phyloP scores from a whole-genome alignment of 2,797 vertebrate genomes.

The Enteromius radiatus region DNA sequence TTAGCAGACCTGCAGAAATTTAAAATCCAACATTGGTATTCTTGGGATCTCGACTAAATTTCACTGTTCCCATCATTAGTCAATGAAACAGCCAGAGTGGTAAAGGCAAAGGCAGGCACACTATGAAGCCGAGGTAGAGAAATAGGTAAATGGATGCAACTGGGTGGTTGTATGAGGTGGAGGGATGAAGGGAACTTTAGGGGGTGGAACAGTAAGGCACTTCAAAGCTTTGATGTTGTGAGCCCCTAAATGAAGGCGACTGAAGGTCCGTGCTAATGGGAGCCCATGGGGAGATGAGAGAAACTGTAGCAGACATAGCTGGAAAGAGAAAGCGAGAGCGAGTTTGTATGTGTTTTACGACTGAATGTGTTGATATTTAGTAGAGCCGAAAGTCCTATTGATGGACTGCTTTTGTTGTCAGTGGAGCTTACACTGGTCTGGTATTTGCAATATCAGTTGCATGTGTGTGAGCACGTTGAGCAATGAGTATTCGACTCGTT shows the following conservation, averaged over 20 bases:
- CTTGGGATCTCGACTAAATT: neutral
- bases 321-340: constrained; percentile 33
- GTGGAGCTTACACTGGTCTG: constrained; percentile 33
- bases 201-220: constrained; percentile 64
- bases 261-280: constrained; percentile 83
- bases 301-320: constrained; percentile 62
- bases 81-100: neutral
- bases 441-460: constrained; percentile 19
- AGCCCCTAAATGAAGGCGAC: constrained; percentile 82
- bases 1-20: neutral
- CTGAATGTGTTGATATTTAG: constrained; percentile 45
- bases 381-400: constrained; percentile 47
- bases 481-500: constrained; percentile 4
- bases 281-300: constrained; percentile 83
- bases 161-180: constrained; percentile 52
- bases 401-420: constrained; percentile 48
- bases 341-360: constrained; percentile 41
- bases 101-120: constrained; percentile 9
- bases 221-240: constrained; percentile 83
- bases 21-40: neutral
- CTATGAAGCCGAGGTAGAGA: constrained; percentile 55
- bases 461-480: constrained; percentile 32
- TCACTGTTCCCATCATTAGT: neutral
- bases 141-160: constrained; percentile 53
- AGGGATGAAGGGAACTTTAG: constrained; percentile 56